phyloP scores from a whole-genome alignment of 2,888 invertebrate genomes.

The Heliconius erato region DNA sequence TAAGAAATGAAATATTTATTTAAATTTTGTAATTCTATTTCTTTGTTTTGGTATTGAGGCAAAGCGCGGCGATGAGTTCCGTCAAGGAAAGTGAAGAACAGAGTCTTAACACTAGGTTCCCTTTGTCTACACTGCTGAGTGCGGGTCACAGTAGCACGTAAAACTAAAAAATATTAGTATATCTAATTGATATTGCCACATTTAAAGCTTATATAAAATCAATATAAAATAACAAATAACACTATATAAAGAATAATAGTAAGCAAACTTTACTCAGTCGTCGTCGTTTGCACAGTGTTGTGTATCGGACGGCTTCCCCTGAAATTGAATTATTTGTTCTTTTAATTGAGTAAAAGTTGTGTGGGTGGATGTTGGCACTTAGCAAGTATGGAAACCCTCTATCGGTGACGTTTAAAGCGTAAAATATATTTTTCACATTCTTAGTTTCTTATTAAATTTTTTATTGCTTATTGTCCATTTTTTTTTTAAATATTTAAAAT shows the following conservation, averaged over 20 bases:
- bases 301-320: conserved; percentile 46
- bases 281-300: conserved; percentile 41
- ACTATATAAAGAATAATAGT: conserved; percentile 29
- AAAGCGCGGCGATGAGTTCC: not conserved
- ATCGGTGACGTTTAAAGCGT: conserved; percentile 28
- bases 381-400: conserved; percentile 35
- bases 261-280: conserved; percentile 30
- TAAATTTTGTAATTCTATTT: not conserved
- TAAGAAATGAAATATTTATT: not conserved
- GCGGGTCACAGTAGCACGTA: no score
- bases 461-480: not conserved
- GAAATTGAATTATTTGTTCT: conserved; percentile 48
- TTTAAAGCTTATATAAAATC: not conserved
- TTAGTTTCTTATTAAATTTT: conserved; percentile 18
- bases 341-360: conserved; percentile 43
- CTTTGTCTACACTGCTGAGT: not conserved
- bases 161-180: not conserved
- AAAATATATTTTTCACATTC: conserved; percentile 27
- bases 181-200: no score
- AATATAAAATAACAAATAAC: conserved; percentile 32
- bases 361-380: conserved; percentile 42
- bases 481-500: not conserved
- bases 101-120: not conserved
- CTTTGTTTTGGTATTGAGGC: not conserved
- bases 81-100: not conserved